Evolutionary conservation across 1,140 invertebrate genomes (phyloP).

Genomic region (Ooceraea biroi): DNA sequence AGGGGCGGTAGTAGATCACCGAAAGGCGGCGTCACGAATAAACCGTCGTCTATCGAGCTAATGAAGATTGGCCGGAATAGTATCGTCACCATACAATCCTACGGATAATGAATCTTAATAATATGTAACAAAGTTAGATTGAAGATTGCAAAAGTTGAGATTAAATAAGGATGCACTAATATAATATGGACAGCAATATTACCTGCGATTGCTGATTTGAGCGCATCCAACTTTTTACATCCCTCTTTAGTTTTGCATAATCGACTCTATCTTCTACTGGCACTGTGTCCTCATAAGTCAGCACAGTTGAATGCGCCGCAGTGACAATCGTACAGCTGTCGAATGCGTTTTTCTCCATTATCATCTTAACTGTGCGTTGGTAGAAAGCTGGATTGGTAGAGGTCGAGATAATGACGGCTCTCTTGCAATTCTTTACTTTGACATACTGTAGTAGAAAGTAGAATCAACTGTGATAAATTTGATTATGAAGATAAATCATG

Average conservation of each 20-base stretch:
- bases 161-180: background rate
- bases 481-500: background rate
- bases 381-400: conserved; percentile 85
- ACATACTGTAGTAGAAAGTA: conserved; percentile 77
- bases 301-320: conserved; percentile 83
- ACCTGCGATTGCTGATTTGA: conserved; percentile 83
- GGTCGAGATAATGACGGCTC: conserved; percentile 87
- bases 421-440: conserved; percentile 81
- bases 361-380: conserved; percentile 84
- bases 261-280: conserved; percentile 73
- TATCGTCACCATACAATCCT: conserved; percentile 88
- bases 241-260: conserved; percentile 85
- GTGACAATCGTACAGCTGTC: conserved; percentile 86
- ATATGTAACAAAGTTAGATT: conserved; percentile 21
- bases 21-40: conserved; percentile 90
- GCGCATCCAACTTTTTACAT: conserved; percentile 87
- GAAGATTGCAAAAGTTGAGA: conserved; percentile 16
- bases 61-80: conserved; percentile 89
- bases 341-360: conserved; percentile 87
- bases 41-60: conserved; percentile 86
- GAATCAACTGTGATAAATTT: conserved; percentile 23
- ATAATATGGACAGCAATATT: conserved; percentile 29
- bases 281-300: conserved; percentile 78
- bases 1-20: conserved; percentile 88
- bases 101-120: conserved; percentile 69